Conservation (phyloP, 2,113 vertebrate species). For the Nothobranchius furzeri region DNA sequence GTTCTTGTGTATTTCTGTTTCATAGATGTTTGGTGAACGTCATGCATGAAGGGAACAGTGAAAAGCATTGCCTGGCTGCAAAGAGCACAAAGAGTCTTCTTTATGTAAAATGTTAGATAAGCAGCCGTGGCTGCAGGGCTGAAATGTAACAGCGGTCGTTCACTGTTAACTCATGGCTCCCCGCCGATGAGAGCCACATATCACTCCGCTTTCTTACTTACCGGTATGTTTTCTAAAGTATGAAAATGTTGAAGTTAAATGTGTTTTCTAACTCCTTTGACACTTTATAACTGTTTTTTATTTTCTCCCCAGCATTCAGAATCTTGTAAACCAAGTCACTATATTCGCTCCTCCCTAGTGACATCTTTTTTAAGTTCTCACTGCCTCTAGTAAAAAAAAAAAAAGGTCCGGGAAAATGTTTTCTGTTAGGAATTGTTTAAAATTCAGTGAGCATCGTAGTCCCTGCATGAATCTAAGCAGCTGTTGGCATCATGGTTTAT, state of each 20-base stretch:
- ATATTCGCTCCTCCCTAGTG: background rate
- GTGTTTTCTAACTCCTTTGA: background rate
- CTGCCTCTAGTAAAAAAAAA: too few relatives aligned
- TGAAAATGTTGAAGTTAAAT: too few relatives aligned
- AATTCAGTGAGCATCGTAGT: too few relatives aligned
- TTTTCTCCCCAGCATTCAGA: background rate
- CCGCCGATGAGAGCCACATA: conserved; percentile 15
- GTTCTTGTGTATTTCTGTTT: conserved; percentile 28
- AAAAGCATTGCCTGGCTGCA: conserved; percentile 13
- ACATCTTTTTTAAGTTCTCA: too few relatives aligned
- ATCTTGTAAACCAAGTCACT: background rate
- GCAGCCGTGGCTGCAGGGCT: conserved; percentile 6
- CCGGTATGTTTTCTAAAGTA: too few relatives aligned
- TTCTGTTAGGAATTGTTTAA: too few relatives aligned
- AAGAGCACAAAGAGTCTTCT: conserved; percentile 21
- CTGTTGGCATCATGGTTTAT: too few relatives aligned
- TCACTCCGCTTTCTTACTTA: background rate
- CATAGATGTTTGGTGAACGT: conserved; percentile 29
- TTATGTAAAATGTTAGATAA: conserved; percentile 45
- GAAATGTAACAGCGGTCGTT: conserved; percentile 20
- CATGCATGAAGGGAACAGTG: conserved; percentile 22
- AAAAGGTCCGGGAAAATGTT: too few relatives aligned
- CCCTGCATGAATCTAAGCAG: too few relatives aligned
- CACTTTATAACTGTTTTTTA: background rate
- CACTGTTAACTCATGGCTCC: conserved; percentile 23